Evolutionary conservation across 37 sponge, comb jelly and placozoan species (phyloP), one percentile per base, ranked within the genome.

Genomic region (Crambe crambe): DNA sequence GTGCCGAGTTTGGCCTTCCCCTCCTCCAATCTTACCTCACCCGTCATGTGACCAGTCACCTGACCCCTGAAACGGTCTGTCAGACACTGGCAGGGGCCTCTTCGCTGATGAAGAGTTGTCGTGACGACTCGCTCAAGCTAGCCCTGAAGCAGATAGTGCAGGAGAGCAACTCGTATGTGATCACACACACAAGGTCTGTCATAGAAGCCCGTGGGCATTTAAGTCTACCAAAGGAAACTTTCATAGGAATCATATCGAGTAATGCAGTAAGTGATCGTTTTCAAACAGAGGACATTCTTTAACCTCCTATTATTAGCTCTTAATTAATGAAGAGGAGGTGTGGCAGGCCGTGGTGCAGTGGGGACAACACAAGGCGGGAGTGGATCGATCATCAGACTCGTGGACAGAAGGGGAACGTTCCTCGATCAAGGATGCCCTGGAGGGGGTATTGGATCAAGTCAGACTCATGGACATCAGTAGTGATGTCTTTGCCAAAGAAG

Each of bases 401-500:
- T 93, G 94, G 94, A 73, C 74, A 3, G 89, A 85, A 6, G 74
- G 36, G 0, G 89, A 93, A 31, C 68, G 80, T 0, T 26, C 69
- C n/a, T 79, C 51, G 47, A 37, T 93, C 35, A 65, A 75, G 32
- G 37, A 57, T 0, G 58, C 47, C 2, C 78, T 94, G 15, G 65
- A 76, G 0, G 88, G 81, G 0, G 70, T 94, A 5, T 18, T 94
- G 18, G 68, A 87, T 36, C 89, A 90, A 62, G 72, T 91, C 4
- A 61, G 75, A 30, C 21, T 94, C 56, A 72, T 84, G 88, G 85
- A 83, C 60, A 92, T 92, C 37, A 44, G 47, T 70, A 78, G 83
- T 62, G 77, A 77, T 3, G 85, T 90, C 29, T 94, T 82, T 79
- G 88, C 91, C 36, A 80, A 83, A 44, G 88, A 90, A 61, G 88